phyloP scores from a whole-genome alignment of 2,888 invertebrate species.

The Operophtera brumata region DNA sequence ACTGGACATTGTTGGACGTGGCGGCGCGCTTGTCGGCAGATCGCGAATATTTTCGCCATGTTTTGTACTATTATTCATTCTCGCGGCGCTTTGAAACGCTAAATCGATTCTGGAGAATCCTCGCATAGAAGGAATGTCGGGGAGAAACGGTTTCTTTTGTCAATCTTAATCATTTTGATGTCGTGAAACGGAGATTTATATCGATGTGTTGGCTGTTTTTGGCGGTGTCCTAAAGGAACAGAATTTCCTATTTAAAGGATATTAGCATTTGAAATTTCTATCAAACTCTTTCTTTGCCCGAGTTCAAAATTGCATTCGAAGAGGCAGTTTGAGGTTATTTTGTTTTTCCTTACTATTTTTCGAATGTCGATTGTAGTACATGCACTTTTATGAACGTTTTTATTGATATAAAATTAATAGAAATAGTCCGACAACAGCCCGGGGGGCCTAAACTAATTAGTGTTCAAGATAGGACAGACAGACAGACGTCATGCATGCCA shows the following conservation, averaged over 20 bases:
- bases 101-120: slow-evolving; percentile 63
- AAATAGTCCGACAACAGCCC: neutral
- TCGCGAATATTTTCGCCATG: slow-evolving; percentile 57
- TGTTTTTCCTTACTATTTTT: neutral
- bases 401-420: no score
- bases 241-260: slow-evolving; percentile 15
- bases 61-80: slow-evolving; percentile 69
- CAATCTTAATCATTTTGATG: slow-evolving; percentile 60
- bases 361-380: no score
- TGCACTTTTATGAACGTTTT: no score
- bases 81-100: slow-evolving; percentile 50
- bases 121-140: slow-evolving; percentile 46
- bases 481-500: slow-evolving; percentile 10
- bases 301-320: neutral
- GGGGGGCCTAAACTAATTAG: slow-evolving; percentile 17
- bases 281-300: neutral
- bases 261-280: slow-evolving; percentile 29
- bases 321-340: neutral
- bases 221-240: slow-evolving; percentile 18
- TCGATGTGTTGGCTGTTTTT: slow-evolving; percentile 37
- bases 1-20: slow-evolving; percentile 59
- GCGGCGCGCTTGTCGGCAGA: slow-evolving; percentile 55
- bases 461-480: slow-evolving; percentile 22
- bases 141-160: slow-evolving; percentile 55
- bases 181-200: slow-evolving; percentile 57